Percentiles rank a stretch among this genome's conserved stretches.
These are phyloP conservation scores for Cantharis nigra DNA, from an alignment of 2,888 invertebrate genomes.

Conservation along the genomic window DNA sequence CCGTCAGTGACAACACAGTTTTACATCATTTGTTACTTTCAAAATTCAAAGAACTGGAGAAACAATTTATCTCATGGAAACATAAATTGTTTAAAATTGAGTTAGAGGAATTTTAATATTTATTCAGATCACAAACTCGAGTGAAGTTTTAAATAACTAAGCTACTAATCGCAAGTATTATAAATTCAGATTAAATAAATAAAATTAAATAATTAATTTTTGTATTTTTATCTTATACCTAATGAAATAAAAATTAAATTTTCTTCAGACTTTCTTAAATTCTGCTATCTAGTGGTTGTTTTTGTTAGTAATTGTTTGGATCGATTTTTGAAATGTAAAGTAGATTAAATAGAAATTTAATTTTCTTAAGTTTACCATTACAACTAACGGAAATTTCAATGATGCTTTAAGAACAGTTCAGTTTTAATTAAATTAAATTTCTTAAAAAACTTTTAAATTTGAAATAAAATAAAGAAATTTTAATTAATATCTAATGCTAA, in stretches of 20 bases:
- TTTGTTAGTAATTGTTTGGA: neutral
- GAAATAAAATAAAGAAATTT: no score
- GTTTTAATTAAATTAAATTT: neutral
- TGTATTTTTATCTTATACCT: no score
- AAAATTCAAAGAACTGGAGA: neutral
- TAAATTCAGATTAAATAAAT: no score
- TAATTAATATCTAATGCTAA: no score
- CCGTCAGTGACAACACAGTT: neutral
- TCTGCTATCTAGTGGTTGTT: neutral
- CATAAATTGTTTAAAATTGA: neutral
- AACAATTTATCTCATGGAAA: neutral
- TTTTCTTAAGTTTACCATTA: no score
- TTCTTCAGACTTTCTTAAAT: no score
- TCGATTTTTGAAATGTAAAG: neutral
- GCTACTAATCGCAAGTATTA: no score
- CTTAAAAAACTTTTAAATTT: no score
- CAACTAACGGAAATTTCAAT: neutral
- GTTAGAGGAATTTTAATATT: neutral
- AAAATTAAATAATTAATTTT: no score
- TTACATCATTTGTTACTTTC: neutral
- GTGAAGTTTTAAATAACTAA: no score
- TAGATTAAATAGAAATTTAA: neutral
- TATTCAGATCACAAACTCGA: neutral
- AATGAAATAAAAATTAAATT: no score
- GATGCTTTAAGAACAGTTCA: neutral